phyloP scores from a whole-genome alignment of 2,888 invertebrate genomes.

The Pammene fasciana region DNA sequence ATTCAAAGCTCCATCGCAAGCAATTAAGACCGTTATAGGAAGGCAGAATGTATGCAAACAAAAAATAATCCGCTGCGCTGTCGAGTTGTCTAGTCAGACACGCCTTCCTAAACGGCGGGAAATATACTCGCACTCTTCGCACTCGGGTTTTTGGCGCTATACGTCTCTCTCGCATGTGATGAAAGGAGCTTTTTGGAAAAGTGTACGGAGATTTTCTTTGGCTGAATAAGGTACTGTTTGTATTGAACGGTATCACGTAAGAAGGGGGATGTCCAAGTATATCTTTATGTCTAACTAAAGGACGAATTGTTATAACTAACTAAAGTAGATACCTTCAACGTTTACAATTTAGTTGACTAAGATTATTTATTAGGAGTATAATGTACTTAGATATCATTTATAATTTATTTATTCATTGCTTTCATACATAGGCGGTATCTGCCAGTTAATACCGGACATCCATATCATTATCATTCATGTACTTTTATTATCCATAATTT shows the following conservation, averaged over 20 bases:
- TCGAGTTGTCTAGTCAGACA: slow-evolving; percentile 73
- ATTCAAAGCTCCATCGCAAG: slow-evolving; percentile 12
- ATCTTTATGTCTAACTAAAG: too few relatives aligned
- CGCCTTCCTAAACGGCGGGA: slow-evolving; percentile 63
- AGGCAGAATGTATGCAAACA: slow-evolving; percentile 46
- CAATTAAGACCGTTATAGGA: slow-evolving; percentile 36
- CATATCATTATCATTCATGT: too few relatives aligned
- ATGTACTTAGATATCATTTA: too few relatives aligned
- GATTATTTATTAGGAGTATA: too few relatives aligned
- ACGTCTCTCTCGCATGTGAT: slow-evolving; percentile 49
- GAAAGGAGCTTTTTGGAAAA: slow-evolving; percentile 21
- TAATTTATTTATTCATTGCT: too few relatives aligned
- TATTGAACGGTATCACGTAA: background rate
- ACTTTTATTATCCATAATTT: too few relatives aligned
- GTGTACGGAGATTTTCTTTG: slow-evolving; percentile 28
- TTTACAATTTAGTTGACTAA: background rate
- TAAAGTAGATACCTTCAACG: too few relatives aligned
- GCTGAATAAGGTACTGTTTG: slow-evolving; percentile 6
- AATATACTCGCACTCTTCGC: slow-evolving; percentile 55
- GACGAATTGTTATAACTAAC: too few relatives aligned
- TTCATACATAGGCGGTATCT: too few relatives aligned
- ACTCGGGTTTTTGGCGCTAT: slow-evolving; percentile 41
- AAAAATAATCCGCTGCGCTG: slow-evolving; percentile 62
- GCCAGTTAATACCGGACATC: too few relatives aligned
- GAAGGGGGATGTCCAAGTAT: background rate